Base-by-base conservation (phyloP, 2,113 vertebrate species). In the Rhabdomys dilectus region DNA sequence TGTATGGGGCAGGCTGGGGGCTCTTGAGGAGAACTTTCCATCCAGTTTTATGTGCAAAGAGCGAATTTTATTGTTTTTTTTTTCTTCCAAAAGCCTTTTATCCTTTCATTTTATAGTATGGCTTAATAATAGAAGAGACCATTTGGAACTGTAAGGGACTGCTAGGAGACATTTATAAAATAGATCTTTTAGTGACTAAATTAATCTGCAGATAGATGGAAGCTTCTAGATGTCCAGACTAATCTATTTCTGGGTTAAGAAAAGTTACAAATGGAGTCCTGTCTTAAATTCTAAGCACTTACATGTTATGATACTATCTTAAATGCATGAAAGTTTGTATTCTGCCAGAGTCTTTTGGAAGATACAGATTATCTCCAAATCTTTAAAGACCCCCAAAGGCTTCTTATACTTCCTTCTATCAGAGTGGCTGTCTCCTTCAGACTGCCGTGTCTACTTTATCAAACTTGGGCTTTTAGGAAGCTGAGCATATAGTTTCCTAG, bases 111-210 rank as follows among this genome's bases (percentile, higher is more conserved):
- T 95, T 94, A 96, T 90, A 96, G 75, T 76, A 21, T 42, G 42
- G 19, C 96, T 95, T 96, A 93, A 97, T 96, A 96, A 92, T 96
- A 93, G 88, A 95, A 93, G 64, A 94, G 64, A 93, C 39, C 7
- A 1, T 97, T 97, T 75, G 21, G 68, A 96, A 75, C 89, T 76
- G 48, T 76, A 87, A 76, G 48, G 19, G 72, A 92, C 60, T 72
- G 45, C 62, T 86, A 96, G 82, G 91, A 95, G 81, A 75, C 53
- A 31, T 92, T 94, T 90, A 56, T 94, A 96, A 96, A 95, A 60
- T 26, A 73, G 70, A 36, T 93, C 60, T 78, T 86, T 95, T 86
- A 96, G 91, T 26, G 62, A 62, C 85, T 95, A 94, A 92, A 75
- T 97, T 96, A 94, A 96, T 93, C 81, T 93, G 70, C 76, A 86